A percentile compares a stretch with the other conserved stretches of the same genome.
These are phyloP conservation scores for Epirrhoe tristata DNA, from an alignment of 2,888 invertebrate species.

Conservation along the genomic window DNA sequence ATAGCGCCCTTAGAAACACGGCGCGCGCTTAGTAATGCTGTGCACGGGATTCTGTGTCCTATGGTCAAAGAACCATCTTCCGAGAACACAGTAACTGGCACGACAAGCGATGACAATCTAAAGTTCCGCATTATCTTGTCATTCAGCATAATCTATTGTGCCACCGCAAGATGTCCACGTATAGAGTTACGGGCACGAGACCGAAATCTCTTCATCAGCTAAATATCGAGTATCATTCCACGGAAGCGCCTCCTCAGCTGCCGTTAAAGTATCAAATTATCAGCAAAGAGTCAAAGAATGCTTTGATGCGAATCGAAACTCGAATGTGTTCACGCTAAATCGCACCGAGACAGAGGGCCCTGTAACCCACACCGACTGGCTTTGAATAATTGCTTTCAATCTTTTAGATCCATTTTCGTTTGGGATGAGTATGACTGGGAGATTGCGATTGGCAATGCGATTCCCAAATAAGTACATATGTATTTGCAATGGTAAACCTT, in stretches of 20 bases:
- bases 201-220: conserved; percentile 76
- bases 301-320: conserved; percentile 73
- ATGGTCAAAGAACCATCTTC: conserved; percentile 8
- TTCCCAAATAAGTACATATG: conserved; percentile 12
- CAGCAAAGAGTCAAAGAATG: conserved; percentile 67
- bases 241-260: conserved; percentile 82
- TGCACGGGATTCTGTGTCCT: background rate
- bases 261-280: conserved; percentile 68
- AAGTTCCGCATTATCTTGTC: conserved; percentile 55
- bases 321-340: conserved; percentile 81
- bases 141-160: conserved; percentile 73
- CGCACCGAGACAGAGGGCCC: conserved; percentile 70
- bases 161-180: conserved; percentile 70
- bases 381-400: conserved; percentile 67
- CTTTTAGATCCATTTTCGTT: conserved; percentile 56
- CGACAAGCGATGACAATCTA: conserved; percentile 52
- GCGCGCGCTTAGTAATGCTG: background rate
- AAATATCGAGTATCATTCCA: conserved; percentile 78
- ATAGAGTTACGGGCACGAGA: conserved; percentile 78
- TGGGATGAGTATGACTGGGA: conserved; percentile 30
- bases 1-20: background rate
- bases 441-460: conserved; percentile 18
- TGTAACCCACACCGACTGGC: conserved; percentile 70
- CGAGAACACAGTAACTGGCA: conserved; percentile 17
- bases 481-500: no score